Conservation (phyloP, 2,888 invertebrate genomes). For the Megaustenia siamemsis region DNA sequence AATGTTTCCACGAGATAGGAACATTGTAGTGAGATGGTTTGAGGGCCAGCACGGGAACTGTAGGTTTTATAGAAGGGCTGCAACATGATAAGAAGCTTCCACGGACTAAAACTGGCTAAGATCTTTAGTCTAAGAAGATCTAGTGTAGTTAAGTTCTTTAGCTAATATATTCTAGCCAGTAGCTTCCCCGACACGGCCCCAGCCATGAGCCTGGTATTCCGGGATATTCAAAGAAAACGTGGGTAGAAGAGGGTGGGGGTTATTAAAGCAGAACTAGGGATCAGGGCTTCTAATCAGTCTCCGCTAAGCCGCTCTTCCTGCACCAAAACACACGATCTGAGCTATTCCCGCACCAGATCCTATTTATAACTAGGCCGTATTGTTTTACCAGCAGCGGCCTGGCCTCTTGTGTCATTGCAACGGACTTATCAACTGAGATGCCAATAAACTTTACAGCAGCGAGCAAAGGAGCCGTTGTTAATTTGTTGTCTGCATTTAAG, state of each 20-base stretch:
- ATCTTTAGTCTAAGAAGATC: conserved; percentile 61
- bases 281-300: conserved; percentile 39
- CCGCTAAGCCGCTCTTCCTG: conserved; percentile 37
- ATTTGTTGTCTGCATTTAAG: conserved; percentile 12
- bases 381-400: conserved; percentile 3
- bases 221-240: neutral
- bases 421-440: neutral
- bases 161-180: conserved; percentile 54
- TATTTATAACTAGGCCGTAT: conserved; percentile 6
- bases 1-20: neutral
- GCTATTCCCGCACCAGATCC: conserved; percentile 40
- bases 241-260: conserved; percentile 1
- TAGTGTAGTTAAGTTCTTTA: conserved; percentile 59
- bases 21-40: conserved; percentile 15
- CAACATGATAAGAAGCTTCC: conserved; percentile 57
- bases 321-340: conserved; percentile 32
- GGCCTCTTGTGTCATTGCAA: conserved; percentile 15
- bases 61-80: conserved; percentile 54
- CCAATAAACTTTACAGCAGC: conserved; percentile 13
- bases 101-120: conserved; percentile 58
- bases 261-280: conserved; percentile 8
- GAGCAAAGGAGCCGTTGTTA: neutral
- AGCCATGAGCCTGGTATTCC: neutral
- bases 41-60: conserved; percentile 32
- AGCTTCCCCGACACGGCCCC: conserved; percentile 7